Base-by-base conservation (phyloP, 2,888 invertebrate species). In the Synergus japonicus region DNA sequence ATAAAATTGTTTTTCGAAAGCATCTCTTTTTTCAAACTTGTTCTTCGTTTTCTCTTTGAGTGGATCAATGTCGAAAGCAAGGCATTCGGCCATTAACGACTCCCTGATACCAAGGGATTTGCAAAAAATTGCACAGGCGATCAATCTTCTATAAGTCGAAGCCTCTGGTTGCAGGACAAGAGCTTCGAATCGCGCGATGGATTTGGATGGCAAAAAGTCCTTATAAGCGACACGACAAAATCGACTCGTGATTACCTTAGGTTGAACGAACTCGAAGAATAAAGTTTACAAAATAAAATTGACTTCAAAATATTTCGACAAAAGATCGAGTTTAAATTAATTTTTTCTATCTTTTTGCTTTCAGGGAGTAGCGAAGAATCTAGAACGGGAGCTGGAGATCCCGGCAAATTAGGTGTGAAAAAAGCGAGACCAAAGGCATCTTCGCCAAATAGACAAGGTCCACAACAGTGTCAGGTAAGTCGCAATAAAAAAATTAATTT, bases 401-500 rank as follows among this genome's bases (percentile, higher is more conserved):
- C 93, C 76, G 93, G 93, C 66, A 94, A 94, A 89, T 92, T 94
- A 89, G 93, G 94, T 66, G 94, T 94, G 83, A 95, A 96, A 91
- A 95, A 96, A 91, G 94, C 95, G 85, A 95, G 97, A 84, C 96
- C 97, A 44, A 98, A 98, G 92, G 96, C 97, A 84, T 96, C 97
- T 78, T 97, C 97, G 64, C 97, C 97, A 64, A 97, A 97, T 92
- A 93, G 97, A 82, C 97, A 97, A 93, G 97, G 97, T 81, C 97
- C 97, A 76, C 97, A 97, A 90, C 97, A 97, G 92, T 98, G 98
- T 93, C 97, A 97, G 94, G 97, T 98, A 78, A 88, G 82, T 93
- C 93, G 93, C 43, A 60, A 0, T 46, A 63, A 22, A 18, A 18
- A 76, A 15, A 18, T 76, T 8, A 41, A 9, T 73, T 18, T 58